These are phyloP conservation scores for Agapornis roseicollis DNA, from an alignment of 2,113 vertebrate species.

Conservation along the genomic window DNA sequence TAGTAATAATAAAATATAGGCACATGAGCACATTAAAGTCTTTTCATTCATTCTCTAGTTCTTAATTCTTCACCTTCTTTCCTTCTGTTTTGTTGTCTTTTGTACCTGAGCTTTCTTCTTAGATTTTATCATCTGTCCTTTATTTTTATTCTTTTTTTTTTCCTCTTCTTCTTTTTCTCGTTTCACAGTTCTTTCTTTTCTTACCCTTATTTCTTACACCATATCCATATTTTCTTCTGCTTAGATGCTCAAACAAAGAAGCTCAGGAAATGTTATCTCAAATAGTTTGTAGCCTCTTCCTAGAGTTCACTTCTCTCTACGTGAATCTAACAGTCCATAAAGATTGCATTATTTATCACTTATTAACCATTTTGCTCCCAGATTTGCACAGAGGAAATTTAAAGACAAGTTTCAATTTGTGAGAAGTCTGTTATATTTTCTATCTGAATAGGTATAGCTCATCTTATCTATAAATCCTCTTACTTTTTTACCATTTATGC, in stretches of 20 bases:
- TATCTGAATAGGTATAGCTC: background rate
- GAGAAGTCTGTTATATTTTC: background rate
- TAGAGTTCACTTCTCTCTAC: background rate
- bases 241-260: background rate
- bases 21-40: background rate
- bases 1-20: background rate
- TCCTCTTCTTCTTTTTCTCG: background rate
- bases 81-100: background rate
- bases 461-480: background rate
- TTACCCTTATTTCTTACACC: background rate
- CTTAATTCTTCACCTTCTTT: background rate
- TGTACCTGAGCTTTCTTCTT: background rate
- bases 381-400: background rate
- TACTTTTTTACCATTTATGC: background rate
- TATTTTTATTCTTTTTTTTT: background rate
- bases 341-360: background rate
- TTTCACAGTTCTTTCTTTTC: background rate
- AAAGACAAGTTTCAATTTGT: background rate
- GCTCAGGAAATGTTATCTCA: background rate
- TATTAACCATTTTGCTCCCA: background rate
- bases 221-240: background rate
- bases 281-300: background rate
- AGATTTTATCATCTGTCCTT: background rate
- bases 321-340: background rate
- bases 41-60: background rate